Base-by-base conservation (phyloP, 2,888 invertebrate species). In the Cerceris ruficornis region DNA sequence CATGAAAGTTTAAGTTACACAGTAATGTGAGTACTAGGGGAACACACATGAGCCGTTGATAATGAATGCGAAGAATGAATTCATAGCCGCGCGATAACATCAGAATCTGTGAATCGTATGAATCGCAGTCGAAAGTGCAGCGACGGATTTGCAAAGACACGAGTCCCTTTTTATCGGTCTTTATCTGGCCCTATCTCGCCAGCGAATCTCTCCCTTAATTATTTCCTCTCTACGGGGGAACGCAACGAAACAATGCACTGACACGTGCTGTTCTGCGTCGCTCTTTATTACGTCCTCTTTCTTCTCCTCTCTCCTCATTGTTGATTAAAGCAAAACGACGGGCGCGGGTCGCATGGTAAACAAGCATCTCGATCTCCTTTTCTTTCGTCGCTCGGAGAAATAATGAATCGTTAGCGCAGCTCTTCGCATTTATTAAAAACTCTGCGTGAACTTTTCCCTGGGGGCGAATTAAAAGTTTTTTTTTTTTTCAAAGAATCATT, bases 231-330 rank as follows among this genome's bases (percentile, higher is more conserved):
- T 83, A 84, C 91, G 87, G 91, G 89, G 87, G 84, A 77, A 81
- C 80, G 79, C 57, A 9, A 6, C 17, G 46, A 72, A 72, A 82
- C 85, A 86, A 86, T 84, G 69, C 61, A 39, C 7, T 55, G 80
- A 74, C 91, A 90, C 89, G 89, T 89, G 89, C 86, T 61, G 84
- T 86, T 86, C 83, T 84, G 85, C 87, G 81, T 75, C 82, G 80
- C 69, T 81, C 81, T 82, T 78, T 82, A 80, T 85, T 78, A 69
- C 85, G 75, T 64, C 75, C 72, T 61, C 77, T 71, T 76, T 68
- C 75, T 74, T 76, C 72, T 83, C 77, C 77, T 57, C 60, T 52
- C 64, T 67, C 76, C 67, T 80, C 79, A 85, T 86, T 88, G 86
- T 88, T 81, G 83, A 82, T 87, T 90, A 89, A 91, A 90, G 86